These are phyloP conservation scores for Buteo buteo DNA, from an alignment of 2,113 vertebrate genomes.

Conservation along the genomic window DNA sequence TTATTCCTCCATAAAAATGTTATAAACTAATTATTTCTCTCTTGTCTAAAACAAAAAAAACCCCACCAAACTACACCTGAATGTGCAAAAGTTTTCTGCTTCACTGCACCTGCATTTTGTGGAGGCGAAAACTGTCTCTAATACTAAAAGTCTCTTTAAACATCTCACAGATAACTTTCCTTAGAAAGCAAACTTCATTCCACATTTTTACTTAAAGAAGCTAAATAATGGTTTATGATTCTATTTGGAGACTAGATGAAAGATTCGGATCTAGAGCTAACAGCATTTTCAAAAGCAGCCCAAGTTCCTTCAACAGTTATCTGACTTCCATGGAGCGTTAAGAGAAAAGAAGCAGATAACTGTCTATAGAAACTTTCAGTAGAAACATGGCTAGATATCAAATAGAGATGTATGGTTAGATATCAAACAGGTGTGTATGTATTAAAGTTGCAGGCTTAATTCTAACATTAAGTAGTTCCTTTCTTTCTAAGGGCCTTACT, in stretches of 20 bases:
- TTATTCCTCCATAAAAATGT: background rate
- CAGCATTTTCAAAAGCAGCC: background rate
- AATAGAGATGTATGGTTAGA: background rate
- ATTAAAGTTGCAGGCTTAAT: background rate
- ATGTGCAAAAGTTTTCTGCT: background rate
- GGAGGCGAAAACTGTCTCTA: background rate
- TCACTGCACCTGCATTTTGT: background rate
- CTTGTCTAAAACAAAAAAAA: background rate
- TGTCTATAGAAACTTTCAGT: background rate
- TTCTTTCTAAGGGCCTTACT: background rate
- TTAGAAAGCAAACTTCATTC: background rate
- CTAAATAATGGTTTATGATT: background rate
- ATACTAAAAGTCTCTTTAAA: background rate
- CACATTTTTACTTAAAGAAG: background rate
- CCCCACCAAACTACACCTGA: background rate
- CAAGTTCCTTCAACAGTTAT: background rate
- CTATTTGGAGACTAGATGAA: background rate
- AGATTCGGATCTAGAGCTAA: background rate
- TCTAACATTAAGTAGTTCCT: background rate
- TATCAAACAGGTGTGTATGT: background rate
- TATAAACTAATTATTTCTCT: background rate
- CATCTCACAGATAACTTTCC: background rate
- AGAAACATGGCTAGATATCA: background rate
- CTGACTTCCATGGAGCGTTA: background rate
- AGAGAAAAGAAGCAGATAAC: background rate